phyloP scores from a whole-genome alignment of 1,140 invertebrate genomes.

The Solenopsis fugax region DNA sequence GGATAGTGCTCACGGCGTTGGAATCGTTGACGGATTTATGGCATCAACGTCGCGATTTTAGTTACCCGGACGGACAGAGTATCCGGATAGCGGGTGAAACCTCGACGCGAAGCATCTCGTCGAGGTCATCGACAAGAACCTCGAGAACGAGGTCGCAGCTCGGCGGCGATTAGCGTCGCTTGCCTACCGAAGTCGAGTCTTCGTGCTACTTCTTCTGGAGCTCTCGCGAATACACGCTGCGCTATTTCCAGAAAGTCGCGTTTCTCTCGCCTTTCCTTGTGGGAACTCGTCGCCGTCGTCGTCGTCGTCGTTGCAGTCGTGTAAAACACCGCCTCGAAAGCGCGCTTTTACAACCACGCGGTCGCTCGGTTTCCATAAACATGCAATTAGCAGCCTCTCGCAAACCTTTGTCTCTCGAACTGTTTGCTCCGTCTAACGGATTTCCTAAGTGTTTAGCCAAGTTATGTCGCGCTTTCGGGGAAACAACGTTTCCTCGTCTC shows the following conservation, averaged over 20 bases:
- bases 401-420: slow-evolving; percentile 38
- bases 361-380: slow-evolving; percentile 58
- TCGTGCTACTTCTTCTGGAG: slow-evolving; percentile 77
- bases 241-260: slow-evolving; percentile 50
- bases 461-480: slow-evolving; percentile 27
- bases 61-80: slow-evolving; percentile 24
- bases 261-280: slow-evolving; percentile 39
- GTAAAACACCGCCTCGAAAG: slow-evolving; percentile 33
- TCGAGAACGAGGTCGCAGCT: slow-evolving; percentile 75
- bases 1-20: slow-evolving; percentile 5
- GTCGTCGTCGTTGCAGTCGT: slow-evolving; percentile 17
- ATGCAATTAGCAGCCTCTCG: slow-evolving; percentile 31
- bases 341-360: slow-evolving; percentile 35
- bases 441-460: neutral
- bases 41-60: slow-evolving; percentile 69
- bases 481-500: slow-evolving; percentile 13
- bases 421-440: slow-evolving; percentile 14
- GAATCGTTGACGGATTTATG: slow-evolving; percentile 73
- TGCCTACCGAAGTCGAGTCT: slow-evolving; percentile 75
- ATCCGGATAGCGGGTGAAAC: slow-evolving; percentile 47
- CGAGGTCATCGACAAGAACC: slow-evolving; percentile 77
- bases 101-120: slow-evolving; percentile 68
- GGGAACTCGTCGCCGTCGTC: slow-evolving; percentile 60
- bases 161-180: slow-evolving; percentile 77
- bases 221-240: neutral